Evolutionary conservation across 2,888 invertebrate species (phyloP), one percentile per base, ranked within the genome.

Genomic region (Perdita meconis): DNA sequence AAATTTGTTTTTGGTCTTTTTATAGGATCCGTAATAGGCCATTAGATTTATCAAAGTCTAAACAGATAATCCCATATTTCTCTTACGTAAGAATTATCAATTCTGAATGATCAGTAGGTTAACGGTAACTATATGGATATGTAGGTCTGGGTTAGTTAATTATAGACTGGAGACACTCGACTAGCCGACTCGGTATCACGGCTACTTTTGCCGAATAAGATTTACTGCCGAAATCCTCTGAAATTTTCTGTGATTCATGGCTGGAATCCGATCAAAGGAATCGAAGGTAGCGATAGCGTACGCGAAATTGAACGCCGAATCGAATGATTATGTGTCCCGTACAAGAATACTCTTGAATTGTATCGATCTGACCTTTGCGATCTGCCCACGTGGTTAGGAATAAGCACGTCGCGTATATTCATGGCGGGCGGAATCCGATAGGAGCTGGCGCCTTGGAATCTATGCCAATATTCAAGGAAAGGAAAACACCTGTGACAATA

Each of bases 341-440:
- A 12, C 36, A 5, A 22, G 53, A 36, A 50, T 36, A 50, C n/a
- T 40, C 44, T 53, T 30, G 38, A 76, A 71, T 80, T 75, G 78
- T 55, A 68, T 75, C 56, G 72, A 68, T 59, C 6, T 70, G 75
- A 83, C 68, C 75, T 83, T 83, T 78, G 40, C 40, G 34, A 38
- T 30, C 64, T 22, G 16, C 59, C 76, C 53, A 71, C 77, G 57
- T 38, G 64, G 16, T 19, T 22, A 19, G 22, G 47, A 47, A 30
- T 53, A 30, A 42, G 55, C 44, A 53, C 40, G 42, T 36, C 63
- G 34, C 38, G 50, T 50, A 16, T 50, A 40, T 34, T 19, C 16
- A 50, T 16, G 44, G 30, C 53, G 24, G 16, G 36, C 13, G 51
- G 24, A 26, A 51, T 40, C 30, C 40, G 40, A 59, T 61, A 53